These are phyloP conservation scores for Calephelis perditalis DNA, from an alignment of 2,888 invertebrate species.

Conservation along the genomic window DNA sequence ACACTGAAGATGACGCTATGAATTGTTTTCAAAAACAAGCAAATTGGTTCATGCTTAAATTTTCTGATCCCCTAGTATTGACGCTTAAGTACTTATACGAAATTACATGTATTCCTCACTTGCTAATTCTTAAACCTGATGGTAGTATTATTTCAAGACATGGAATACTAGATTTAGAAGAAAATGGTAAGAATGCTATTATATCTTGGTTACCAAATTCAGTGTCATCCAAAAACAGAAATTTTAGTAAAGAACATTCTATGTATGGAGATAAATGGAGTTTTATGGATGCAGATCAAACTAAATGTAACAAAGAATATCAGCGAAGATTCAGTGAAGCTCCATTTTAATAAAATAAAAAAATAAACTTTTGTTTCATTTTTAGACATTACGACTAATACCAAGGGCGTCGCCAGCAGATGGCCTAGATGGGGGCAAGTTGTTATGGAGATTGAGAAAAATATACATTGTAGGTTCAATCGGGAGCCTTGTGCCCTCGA, in stretches of 20 bases:
- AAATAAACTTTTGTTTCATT: no score
- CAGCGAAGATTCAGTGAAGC: conserved; percentile 36
- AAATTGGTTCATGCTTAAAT: conserved; percentile 61
- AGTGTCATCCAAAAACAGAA: conserved; percentile 35
- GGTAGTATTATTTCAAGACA: conserved; percentile 49
- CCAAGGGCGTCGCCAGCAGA: no score
- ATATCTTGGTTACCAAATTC: conserved; percentile 53
- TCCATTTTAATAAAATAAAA: no score
- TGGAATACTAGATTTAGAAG: conserved; percentile 53
- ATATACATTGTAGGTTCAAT: no score
- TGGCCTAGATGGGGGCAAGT: no score
- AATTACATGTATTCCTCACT: conserved; percentile 49
- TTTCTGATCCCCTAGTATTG: conserved; percentile 46
- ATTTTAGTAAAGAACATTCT: conserved; percentile 40
- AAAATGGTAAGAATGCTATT: conserved; percentile 56
- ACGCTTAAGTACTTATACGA: conserved; percentile 47
- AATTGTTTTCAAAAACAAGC: conserved; percentile 49
- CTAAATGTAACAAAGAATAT: conserved; percentile 33
- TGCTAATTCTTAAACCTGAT: conserved; percentile 46
- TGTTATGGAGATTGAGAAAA: no score
- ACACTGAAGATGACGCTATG: conserved; percentile 40
- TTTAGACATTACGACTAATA: no score
- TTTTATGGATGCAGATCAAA: conserved; percentile 32
- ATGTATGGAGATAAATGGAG: conserved; percentile 52
- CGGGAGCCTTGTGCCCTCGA: no score